Base-by-base conservation (phyloP, 2,888 invertebrate genomes). In the Diaperis boleti region DNA sequence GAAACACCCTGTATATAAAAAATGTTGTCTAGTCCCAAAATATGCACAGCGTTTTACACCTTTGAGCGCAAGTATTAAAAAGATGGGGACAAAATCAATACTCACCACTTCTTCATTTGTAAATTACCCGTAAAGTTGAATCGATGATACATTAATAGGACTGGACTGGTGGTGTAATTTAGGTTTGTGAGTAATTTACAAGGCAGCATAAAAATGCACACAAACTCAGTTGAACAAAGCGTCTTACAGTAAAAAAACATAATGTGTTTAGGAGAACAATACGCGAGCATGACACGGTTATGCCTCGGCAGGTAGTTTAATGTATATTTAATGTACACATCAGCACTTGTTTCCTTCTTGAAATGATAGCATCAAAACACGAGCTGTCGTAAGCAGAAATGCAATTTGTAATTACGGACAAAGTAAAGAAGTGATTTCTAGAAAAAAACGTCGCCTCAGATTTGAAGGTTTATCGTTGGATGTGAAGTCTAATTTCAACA, bases 271-370 rank as follows among this genome's bases (percentile, higher is more conserved):
- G 6, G 26, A 2, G 26, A 26, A 26, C 26, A 26, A 26, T 26
- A 26, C 8, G 26, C 6, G n/a, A 26, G n/a, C 18, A 41, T 41
- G 41, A 3, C 41, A 8, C n/a, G 8, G 41, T 41, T 26, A 26
- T 26, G 26, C 26, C 26, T 26, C n/a, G 26, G 26, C 6, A 26
- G 26, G 8, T 26, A 26, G 26, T 26, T 26, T 26, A 26, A 26
- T 26, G 26, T 26, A 18, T 10, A 41, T 17, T 41, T 41, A 18
- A 41, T 41, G 41, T 18, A 18, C 18, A 41, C 18, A 15, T 39
- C 17, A 41, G 10, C 41, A 41, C 41, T 15, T 18, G 10, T 41
- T 41, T 18, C 18, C 20, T 17, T 1, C 39, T 14, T 6, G 15
- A 15, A 37, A 20, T 20, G 26, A 26, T 26, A 26, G n/a, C 6